These are phyloP conservation scores for Motacilla alba DNA, from an alignment of 2,113 vertebrate genomes.

Conservation along the genomic window DNA sequence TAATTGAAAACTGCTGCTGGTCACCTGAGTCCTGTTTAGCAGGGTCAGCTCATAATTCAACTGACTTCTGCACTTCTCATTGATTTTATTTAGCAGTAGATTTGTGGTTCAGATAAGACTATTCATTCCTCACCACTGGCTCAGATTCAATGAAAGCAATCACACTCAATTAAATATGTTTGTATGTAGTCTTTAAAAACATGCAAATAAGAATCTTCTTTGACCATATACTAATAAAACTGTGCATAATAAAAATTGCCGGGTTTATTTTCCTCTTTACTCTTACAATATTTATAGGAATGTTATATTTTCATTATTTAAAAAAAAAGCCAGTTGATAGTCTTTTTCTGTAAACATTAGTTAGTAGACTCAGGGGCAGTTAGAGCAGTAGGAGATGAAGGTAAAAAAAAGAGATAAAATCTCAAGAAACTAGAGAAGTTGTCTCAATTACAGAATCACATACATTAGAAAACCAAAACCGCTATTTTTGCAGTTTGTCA, in stretches of 20 bases:
- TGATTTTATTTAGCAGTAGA: constrained; percentile 40
- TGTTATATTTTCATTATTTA: accelerated
- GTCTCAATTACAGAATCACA: not conserved
- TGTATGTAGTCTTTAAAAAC: not conserved
- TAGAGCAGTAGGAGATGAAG: not conserved
- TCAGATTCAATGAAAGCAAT: not conserved
- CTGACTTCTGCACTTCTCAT: constrained; percentile 22
- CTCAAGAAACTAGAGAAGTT: not conserved
- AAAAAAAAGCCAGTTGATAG: not conserved
- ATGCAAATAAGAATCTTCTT: not conserved
- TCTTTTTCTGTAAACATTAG: not conserved
- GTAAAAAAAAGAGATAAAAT: not conserved
- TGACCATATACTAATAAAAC: not conserved
- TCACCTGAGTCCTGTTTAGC: constrained; percentile 23
- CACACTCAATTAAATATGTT: not conserved
- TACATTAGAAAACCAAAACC: not conserved
- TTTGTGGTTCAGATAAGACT: not conserved
- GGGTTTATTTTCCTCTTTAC: not conserved
- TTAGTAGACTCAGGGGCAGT: not conserved
- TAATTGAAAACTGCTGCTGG: constrained; percentile 14
- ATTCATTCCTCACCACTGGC: not conserved
- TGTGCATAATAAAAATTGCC: not conserved
- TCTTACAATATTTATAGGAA: not conserved
- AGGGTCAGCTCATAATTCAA: constrained; percentile 12
- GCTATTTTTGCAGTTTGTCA: not conserved